Evolutionary conservation across 2,797 vertebrate species (phyloP), one percentile per base, ranked within the genome.

Genomic region (Heteromormyrus szaboi): DNA sequence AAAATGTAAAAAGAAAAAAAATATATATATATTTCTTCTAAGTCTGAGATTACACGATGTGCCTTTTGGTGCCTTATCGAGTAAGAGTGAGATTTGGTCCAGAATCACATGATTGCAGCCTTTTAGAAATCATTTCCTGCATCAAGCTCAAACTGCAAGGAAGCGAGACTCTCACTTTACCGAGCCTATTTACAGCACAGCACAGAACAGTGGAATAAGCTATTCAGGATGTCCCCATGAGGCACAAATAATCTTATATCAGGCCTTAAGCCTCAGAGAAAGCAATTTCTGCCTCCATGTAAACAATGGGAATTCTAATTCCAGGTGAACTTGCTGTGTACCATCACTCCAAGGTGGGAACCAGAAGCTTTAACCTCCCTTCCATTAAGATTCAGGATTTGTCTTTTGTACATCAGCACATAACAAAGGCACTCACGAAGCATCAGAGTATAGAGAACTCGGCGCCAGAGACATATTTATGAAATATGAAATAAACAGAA

Each of bases 81-180:
- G 72, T n/a, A 19, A 41, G 37, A 17, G 37, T 19, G 37, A 79
- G 72, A 44, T 44, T 41, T 44, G 33, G 37, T 3, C 72, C 14
- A n/a, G 72, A 79, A 79, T 79, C 72, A 12, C 37, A 19, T 79
- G 37, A 79, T n/a, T 79, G 6, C 72, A 44, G 72, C 37, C 14
- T 79, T 79, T 79, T 79, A 44, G 72, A 79, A 44, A 79, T 79
- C 33, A 79, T 79, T 41, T 79, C 72, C 72, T 44, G 72, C 72
- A 41, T 37, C 17, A 0, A 79, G 37, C 33, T 37, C 68, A 76
- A 41, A 76, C 33, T 19, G 37, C 37, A 79, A 44, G 72, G 6
- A 44, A 79, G 72, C 2, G 0, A 41, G 19, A 6, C 37, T 44
- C 37, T 79, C 37, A 44, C 37, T 44, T 44, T n/a, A 44, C 72